A percentile compares a stretch with the other conserved stretches of the same genome.
Conservation (phyloP, 35 echinoderm and acorn worm species). For the Heliocidaris erythrogramma region DNA sequence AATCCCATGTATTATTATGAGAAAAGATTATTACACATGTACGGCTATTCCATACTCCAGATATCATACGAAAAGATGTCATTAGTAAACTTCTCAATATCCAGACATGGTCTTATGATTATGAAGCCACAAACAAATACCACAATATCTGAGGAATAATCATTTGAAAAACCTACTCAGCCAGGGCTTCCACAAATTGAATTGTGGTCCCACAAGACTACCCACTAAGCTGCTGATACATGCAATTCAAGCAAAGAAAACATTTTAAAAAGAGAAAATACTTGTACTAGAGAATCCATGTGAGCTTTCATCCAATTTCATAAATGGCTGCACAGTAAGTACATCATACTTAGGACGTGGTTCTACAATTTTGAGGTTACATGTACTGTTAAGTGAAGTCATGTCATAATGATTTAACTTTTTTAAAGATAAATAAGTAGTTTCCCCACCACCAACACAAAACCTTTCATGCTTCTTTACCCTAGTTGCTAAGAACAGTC, state of each 20-base stretch:
- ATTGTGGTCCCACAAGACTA: neutral
- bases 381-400: neutral
- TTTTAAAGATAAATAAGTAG: too few relatives aligned
- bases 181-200: neutral
- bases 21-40: too few relatives aligned
- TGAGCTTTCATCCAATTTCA: neutral
- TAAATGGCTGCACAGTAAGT: neutral
- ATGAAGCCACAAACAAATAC: neutral
- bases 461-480: too few relatives aligned
- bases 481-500: too few relatives aligned
- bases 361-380: neutral
- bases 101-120: neutral
- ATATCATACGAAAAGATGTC: too few relatives aligned
- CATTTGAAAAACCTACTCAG: neutral
- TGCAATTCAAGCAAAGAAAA: neutral
- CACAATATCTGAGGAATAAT: neutral
- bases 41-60: too few relatives aligned
- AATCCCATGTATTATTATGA: too few relatives aligned
- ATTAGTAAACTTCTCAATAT: neutral
- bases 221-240: neutral
- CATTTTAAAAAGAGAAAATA: neutral
- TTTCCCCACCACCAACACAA: too few relatives aligned
- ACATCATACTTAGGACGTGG: neutral
- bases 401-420: neutral
- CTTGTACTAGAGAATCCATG: too few relatives aligned